Base-by-base conservation (phyloP, 2,113 vertebrate species). In the Menura novaehollandiae region DNA sequence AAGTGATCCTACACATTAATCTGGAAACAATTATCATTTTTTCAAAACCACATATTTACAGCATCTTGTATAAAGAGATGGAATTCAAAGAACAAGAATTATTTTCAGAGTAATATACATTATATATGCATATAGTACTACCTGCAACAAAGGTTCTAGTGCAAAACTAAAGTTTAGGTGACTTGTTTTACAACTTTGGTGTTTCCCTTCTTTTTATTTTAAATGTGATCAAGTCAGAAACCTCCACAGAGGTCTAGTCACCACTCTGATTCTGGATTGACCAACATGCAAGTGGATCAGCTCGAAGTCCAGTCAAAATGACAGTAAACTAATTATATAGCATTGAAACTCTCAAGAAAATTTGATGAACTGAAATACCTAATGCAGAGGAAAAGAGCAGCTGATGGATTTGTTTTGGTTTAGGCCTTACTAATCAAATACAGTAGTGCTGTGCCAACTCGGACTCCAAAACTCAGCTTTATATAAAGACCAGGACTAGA, bases 151-250 rank as follows among this genome's bases (percentile, higher is more conserved):
- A 62, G 3, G 10, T 80, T 71, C 37, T 15, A n/a, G 30, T 22
- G 33, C 56, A 81, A 79, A 92, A 41, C 26, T 10, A 35, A 84
- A 81, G 79, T 67, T 88, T 75, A 41, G 4, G 49, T 74, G 15
- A 94, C 18, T 80, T 4, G 5, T 88, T 85, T 89, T 52, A 85
- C 14, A 81, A 47, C 21, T 67, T 46, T 39, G 15, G n/a, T 44
- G 27, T 16, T 55, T 72, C 32, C 21, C 14, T 80, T 51, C 18
- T 16, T 63, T 81, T 43, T 44, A 53, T 77, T 79, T 63, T 63
- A 95, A 95, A 95, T 85, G 62, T 14, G 62, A 44, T 59, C 88
- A 56, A 72, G 85, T 88, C 64, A 93, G 86, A 96, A 95, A 62
- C 26, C 28, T 93, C 66, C 49, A 74, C 59, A 92, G 35, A 88